Base-by-base conservation (phyloP, 2,797 vertebrate genomes). In the Sebastiscus albofasciatus region DNA sequence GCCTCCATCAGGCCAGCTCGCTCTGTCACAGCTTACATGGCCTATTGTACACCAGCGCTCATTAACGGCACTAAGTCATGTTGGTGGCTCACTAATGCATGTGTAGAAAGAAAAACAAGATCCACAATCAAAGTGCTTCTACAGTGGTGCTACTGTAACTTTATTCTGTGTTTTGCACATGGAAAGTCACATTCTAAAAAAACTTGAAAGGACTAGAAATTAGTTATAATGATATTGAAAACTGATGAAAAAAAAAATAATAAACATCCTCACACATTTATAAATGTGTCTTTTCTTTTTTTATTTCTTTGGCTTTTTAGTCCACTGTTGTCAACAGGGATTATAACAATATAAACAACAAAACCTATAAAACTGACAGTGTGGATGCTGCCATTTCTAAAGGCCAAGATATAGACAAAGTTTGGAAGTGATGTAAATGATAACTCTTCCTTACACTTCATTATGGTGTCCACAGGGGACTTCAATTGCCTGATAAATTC, bases 11-110 rank as follows among this genome's bases (percentile, higher is more conserved):
- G 84, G 59, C 87, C 87, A 39, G 67, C 87, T 85, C 67, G 27
- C 80, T 89, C 91, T 87, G 88, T 90, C 88, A 85, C 85, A 91
- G 91, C 88, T 90, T 86, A 79, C 89, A 84, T 79, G 90, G 89
- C 85, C 93, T 89, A 93, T 95, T 95, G 92, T 94, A 90, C 84
- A 79, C 72, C 61, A 61, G 86, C 29, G 73, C 93, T 96, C 94
- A 95, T 96, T 94, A 94, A 92, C 80, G 42, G 82, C 86, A 90
- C 90, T 68, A 87, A 94, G 87, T 93, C 91, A 91, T 83, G 77
- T 89, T 79, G 77, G 83, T 86, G 76, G 71, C 80, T 89, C 70
- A 14, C 78, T 82, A 92, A 85, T 87, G 80, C 83, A 85, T 80
- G 84, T 55, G 74, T 58, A 75, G 66, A 87, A 87, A 90, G 77